A percentile compares a stretch with the other conserved stretches of the same genome.
These are phyloP conservation scores for Pegoplata infirma DNA, from an alignment of 2,888 invertebrate genomes.

Conservation along the genomic window DNA sequence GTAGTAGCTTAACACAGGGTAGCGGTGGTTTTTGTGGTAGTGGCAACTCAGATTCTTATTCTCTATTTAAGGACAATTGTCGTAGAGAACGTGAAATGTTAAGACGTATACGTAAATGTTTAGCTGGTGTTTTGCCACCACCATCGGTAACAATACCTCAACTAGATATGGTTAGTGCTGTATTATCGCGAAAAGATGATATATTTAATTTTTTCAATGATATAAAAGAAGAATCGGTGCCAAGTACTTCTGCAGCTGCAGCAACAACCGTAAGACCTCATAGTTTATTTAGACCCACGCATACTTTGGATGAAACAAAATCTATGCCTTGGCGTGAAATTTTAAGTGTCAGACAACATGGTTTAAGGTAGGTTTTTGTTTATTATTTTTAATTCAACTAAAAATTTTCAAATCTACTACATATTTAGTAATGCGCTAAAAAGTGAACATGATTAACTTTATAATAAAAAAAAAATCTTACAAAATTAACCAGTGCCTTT, in stretches of 20 bases:
- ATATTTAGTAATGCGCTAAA: no score
- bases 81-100: constrained; percentile 72
- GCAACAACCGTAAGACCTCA: not conserved
- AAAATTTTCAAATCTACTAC: no score
- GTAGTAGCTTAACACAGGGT: constrained; percentile 61
- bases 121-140: constrained; percentile 86
- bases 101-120: constrained; percentile 79
- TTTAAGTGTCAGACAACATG: constrained; percentile 83
- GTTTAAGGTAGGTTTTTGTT: constrained; percentile 85
- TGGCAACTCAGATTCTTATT: constrained; percentile 52
- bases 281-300: constrained; percentile 72
- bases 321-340: constrained; percentile 81
- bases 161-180: constrained; percentile 83
- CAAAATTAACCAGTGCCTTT: no score
- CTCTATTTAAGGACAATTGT: constrained; percentile 70
- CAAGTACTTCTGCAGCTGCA: not conserved
- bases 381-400: no score
- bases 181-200: constrained; percentile 81
- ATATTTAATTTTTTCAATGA: constrained; percentile 72
- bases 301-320: constrained; percentile 71
- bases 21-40: constrained; percentile 58
- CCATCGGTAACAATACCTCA: constrained; percentile 85
- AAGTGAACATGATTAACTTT: no score
- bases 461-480: no score
- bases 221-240: constrained; percentile 13